Evolutionary conservation across 92 coral and sea anemone species (phyloP).

Genomic region (Zoanthus solanderi): DNA sequence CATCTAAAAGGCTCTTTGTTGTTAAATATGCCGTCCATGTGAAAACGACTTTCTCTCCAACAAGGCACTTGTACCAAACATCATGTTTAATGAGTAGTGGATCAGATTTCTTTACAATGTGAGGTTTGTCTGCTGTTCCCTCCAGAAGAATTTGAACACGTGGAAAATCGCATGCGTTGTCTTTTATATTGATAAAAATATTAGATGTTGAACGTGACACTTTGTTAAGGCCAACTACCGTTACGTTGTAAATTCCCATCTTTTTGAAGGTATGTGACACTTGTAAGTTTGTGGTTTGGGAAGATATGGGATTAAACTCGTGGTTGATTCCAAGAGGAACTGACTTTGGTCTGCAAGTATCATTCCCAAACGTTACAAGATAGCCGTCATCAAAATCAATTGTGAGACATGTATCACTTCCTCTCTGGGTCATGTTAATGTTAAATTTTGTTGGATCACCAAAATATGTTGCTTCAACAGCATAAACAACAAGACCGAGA

Average conservation of each 20-base stretch:
- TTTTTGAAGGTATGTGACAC: slow-evolving; percentile 67
- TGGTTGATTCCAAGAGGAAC: slow-evolving; percentile 43
- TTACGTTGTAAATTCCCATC: slow-evolving; percentile 70
- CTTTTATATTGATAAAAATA: slow-evolving; percentile 58
- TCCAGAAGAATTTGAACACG: slow-evolving; percentile 74
- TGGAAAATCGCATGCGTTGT: slow-evolving; percentile 78
- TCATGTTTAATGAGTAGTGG: slow-evolving; percentile 59
- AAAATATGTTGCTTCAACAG: slow-evolving; percentile 61
- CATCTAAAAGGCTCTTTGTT: slow-evolving; percentile 51
- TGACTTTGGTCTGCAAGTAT: slow-evolving; percentile 58
- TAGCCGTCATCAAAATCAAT: slow-evolving; percentile 71
- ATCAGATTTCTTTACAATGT: slow-evolving; percentile 71
- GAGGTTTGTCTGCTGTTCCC: slow-evolving; percentile 66
- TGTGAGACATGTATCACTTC: slow-evolving; percentile 71
- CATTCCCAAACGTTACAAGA: slow-evolving; percentile 66
- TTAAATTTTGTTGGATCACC: slow-evolving; percentile 80
- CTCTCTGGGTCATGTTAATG: slow-evolving; percentile 64
- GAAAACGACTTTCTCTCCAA: slow-evolving; percentile 74
- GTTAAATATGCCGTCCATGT: slow-evolving; percentile 79
- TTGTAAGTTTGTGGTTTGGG: slow-evolving; percentile 52
- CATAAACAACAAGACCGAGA: slow-evolving; percentile 50
- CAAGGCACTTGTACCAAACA: slow-evolving; percentile 79
- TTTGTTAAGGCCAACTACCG: slow-evolving; percentile 65
- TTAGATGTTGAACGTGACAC: slow-evolving; percentile 64
- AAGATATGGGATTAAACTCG: slow-evolving; percentile 38